Percentiles rank a stretch among this genome's conserved stretches.
phyloP scores from a whole-genome alignment of 2,888 invertebrate species.

The Lottia gigantea region DNA sequence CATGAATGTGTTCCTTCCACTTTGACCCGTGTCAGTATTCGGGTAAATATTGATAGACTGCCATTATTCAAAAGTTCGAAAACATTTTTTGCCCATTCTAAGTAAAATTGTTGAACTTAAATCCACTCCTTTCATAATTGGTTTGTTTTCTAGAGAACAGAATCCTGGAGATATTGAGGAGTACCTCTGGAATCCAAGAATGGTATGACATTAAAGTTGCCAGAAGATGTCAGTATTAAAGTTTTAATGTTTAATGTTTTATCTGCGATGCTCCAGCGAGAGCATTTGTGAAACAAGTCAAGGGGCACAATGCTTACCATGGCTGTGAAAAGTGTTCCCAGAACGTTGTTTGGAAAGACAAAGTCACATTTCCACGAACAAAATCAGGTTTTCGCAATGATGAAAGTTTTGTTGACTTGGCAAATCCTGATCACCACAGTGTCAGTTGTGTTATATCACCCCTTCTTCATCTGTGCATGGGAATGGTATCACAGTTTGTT shows the following conservation, averaged over 20 bases:
- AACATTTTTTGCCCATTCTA: slow-evolving; percentile 27
- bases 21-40: neutral
- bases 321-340: no score
- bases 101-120: slow-evolving; percentile 14
- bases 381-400: no score
- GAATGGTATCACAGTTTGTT: slow-evolving; percentile 39
- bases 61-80: slow-evolving; percentile 28
- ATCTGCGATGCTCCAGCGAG: slow-evolving; percentile 57
- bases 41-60: slow-evolving; percentile 29
- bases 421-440: slow-evolving; percentile 35
- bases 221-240: slow-evolving; percentile 11
- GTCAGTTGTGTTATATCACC: slow-evolving; percentile 27
- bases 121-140: slow-evolving; percentile 31
- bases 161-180: slow-evolving; percentile 29
- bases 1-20: neutral
- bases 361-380: slow-evolving; percentile 34
- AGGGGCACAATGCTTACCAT: slow-evolving; percentile 50
- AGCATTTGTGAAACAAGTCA: no score
- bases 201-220: neutral
- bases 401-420: slow-evolving; percentile 34
- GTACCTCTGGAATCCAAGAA: slow-evolving; percentile 27
- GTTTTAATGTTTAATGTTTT: slow-evolving; percentile 33
- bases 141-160: slow-evolving; percentile 28
- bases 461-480: slow-evolving; percentile 24
- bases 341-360: slow-evolving; percentile 26